Percentiles rank a stretch among this genome's conserved stretches.
These are phyloP conservation scores for Mythimna albipuncta DNA, from an alignment of 2,888 invertebrate species.

Conservation along the genomic window DNA sequence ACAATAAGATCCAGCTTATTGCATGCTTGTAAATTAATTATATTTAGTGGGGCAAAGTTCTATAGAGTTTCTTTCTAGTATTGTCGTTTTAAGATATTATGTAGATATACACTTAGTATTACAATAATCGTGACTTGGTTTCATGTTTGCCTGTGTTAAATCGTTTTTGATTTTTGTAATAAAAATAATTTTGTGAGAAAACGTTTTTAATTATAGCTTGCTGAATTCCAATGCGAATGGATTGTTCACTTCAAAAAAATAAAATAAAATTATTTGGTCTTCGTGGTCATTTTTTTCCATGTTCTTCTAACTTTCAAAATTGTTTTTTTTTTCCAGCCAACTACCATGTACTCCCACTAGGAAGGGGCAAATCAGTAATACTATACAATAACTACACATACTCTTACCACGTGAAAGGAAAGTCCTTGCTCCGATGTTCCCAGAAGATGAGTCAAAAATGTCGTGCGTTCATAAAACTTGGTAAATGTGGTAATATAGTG, in stretches of 20 bases:
- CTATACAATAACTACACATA: slow-evolving; percentile 44
- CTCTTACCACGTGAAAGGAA: slow-evolving; percentile 45
- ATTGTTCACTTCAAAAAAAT: not conserved
- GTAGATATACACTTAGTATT: not conserved
- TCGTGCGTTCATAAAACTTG: slow-evolving; percentile 56
- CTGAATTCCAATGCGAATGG: not conserved
- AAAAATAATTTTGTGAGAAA: not conserved
- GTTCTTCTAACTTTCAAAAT: not conserved
- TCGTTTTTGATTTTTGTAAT: slow-evolving; percentile 1
- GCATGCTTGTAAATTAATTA: too few relatives aligned
- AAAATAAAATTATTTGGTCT: too few relatives aligned
- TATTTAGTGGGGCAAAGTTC: too few relatives aligned
- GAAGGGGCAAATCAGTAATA: slow-evolving; percentile 43
- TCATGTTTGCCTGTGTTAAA: not conserved
- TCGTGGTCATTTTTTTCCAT: not conserved
- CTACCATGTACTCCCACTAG: slow-evolving; percentile 40
- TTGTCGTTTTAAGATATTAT: not conserved
- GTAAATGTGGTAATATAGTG: slow-evolving; percentile 46
- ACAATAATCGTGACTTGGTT: not conserved
- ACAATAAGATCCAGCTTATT: too few relatives aligned
- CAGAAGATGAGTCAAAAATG: slow-evolving; percentile 52
- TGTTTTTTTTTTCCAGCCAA: slow-evolving; percentile 15
- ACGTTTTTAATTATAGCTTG: not conserved
- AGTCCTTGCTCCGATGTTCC: slow-evolving; percentile 42
- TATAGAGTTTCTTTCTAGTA: too few relatives aligned